A percentile compares a stretch with the other conserved stretches of the same genome.
phyloP scores from a whole-genome alignment of 2,888 invertebrate genomes.

The Rhorus exstirpatorius region DNA sequence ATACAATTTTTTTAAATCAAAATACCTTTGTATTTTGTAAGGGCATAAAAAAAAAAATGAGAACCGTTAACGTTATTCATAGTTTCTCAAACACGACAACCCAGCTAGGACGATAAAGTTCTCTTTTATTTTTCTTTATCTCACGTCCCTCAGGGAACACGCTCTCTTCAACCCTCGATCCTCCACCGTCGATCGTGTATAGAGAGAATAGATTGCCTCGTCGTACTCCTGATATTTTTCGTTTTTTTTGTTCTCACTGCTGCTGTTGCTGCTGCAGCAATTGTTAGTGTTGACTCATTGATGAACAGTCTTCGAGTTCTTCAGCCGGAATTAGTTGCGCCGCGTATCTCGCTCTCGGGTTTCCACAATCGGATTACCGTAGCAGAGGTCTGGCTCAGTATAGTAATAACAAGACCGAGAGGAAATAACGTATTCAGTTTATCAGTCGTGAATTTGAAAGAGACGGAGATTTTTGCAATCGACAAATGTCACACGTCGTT shows the following conservation, averaged over 20 bases:
- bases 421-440: slow-evolving; percentile 9
- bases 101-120: not conserved
- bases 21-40: not conserved
- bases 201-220: slow-evolving; percentile 23
- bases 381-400: not conserved
- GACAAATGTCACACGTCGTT: not conserved
- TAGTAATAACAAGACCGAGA: slow-evolving; percentile 2
- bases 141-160: not conserved
- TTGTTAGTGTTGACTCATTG: slow-evolving; percentile 7
- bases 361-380: slow-evolving; percentile 22
- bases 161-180: slow-evolving; percentile 26
- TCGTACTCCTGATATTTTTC: slow-evolving; percentile 10
- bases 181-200: slow-evolving; percentile 14
- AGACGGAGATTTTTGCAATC: not conserved
- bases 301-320: slow-evolving; percentile 29
- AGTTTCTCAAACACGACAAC: not conserved
- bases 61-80: slow-evolving; percentile 1
- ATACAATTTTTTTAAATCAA: too few species aligned
- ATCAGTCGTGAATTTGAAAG: not conserved
- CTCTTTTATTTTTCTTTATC: slow-evolving; percentile 19
- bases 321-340: slow-evolving; percentile 11
- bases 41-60: not conserved
- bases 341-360: slow-evolving; percentile 7
- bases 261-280: not conserved
- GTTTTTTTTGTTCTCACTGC: not conserved